These are phyloP conservation scores for Sphaerodactylus townsendi DNA, from an alignment of 2,113 vertebrate genomes.

Conservation along the genomic window DNA sequence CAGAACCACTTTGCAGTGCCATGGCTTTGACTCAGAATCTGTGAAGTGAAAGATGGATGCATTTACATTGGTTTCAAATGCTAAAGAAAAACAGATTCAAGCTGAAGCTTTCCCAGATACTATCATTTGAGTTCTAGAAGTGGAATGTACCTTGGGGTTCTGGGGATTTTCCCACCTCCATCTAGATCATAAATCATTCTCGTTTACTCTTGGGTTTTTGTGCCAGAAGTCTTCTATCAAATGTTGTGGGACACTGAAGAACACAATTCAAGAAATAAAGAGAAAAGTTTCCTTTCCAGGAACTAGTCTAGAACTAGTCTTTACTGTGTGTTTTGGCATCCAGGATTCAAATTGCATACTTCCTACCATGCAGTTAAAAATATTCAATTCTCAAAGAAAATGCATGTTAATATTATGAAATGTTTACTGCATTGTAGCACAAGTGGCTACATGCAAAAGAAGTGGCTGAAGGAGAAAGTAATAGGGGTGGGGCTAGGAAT, in stretches of 20 bases:
- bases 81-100: background rate
- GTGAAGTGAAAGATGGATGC: background rate
- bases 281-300: no score
- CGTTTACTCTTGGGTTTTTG: no score
- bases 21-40: background rate
- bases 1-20: background rate
- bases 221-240: no score
- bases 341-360: background rate
- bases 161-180: no score
- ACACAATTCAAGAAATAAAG: no score
- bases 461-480: background rate
- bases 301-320: background rate
- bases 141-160: background rate
- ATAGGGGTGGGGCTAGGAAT: no score
- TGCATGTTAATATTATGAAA: background rate
- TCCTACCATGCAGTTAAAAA: background rate
- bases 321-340: background rate
- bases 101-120: background rate
- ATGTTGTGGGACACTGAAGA: no score
- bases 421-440: no score
- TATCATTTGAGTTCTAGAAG: background rate
- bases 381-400: background rate
- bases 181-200: no score
- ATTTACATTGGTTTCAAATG: background rate
- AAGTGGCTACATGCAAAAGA: no score